Evolutionary conservation across 2,113 vertebrate genomes (phyloP).

Genomic region (Phrynosoma platyrhinos): DNA sequence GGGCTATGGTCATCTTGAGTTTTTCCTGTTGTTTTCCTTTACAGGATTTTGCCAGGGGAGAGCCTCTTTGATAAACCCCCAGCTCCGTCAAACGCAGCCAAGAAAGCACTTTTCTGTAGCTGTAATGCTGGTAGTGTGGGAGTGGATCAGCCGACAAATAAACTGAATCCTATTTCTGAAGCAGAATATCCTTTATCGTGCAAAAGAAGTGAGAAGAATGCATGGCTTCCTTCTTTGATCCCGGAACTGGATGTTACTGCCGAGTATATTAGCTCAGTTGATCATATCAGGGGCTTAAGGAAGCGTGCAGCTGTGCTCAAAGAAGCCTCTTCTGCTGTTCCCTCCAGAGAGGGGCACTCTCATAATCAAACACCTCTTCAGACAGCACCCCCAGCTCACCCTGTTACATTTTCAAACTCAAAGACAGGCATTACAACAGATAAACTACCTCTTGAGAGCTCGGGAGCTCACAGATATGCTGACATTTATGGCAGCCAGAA

Average conservation of each 20-base stretch:
- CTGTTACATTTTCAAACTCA: not conserved
- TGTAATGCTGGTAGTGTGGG: constrained; percentile 67
- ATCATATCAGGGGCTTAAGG: constrained; percentile 55
- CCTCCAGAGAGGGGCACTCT: constrained; percentile 18
- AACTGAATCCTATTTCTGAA: constrained; percentile 48
- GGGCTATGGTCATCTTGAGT: not conserved
- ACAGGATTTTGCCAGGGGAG: constrained; percentile 84
- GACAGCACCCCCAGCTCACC: not conserved
- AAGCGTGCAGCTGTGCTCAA: constrained; percentile 46
- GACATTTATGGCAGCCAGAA: not conserved
- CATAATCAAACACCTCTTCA: constrained; percentile 45
- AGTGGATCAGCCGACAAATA: constrained; percentile 42
- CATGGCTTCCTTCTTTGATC: constrained; percentile 79
- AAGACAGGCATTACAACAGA: constrained; percentile 24
- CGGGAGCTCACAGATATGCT: constrained; percentile 15
- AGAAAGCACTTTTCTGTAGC: constrained; percentile 76
- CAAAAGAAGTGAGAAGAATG: constrained; percentile 67
- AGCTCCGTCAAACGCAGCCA: constrained; percentile 45
- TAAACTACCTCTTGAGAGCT: constrained; percentile 39
- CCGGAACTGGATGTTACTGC: constrained; percentile 86
- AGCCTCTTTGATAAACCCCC: constrained; percentile 88
- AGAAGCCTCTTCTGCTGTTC: constrained; percentile 36
- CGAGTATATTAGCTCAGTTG: constrained; percentile 79
- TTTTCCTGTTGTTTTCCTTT: constrained; percentile 46
- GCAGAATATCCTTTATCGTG: constrained; percentile 71